Evolutionary conservation across 2,797 vertebrate genomes (phyloP).

Genomic region (Microhierax caerulescens): DNA sequence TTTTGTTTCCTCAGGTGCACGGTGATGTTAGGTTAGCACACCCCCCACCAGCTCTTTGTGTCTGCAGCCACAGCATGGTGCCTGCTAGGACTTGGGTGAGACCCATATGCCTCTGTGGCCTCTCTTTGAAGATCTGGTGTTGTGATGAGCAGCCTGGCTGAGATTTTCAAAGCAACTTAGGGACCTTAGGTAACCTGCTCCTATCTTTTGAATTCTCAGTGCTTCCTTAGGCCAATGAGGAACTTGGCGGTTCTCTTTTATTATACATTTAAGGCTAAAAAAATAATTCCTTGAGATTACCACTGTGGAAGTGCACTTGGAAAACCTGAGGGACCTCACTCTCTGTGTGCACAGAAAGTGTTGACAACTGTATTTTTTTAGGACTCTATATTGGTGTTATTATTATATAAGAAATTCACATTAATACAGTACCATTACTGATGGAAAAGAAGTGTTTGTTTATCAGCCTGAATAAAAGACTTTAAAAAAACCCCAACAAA

Average conservation of each 20-base stretch:
- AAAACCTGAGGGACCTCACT: not conserved
- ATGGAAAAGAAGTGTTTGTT: not conserved
- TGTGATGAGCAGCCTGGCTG: not conserved
- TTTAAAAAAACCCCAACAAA: rapidly evolving
- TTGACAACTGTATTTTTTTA: not conserved
- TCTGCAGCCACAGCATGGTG: not conserved
- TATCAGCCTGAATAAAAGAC: not conserved
- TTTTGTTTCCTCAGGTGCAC: not conserved
- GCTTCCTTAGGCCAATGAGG: not conserved
- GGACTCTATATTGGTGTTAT: not conserved
- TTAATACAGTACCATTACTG: not conserved
- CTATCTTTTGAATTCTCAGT: not conserved
- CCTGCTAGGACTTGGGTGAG: not conserved
- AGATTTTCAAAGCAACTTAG: not conserved
- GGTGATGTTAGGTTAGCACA: not conserved
- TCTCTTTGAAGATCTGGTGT: not conserved
- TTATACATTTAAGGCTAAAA: not conserved
- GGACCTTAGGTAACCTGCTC: not conserved
- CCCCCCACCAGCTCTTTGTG: not conserved
- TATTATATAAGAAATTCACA: not conserved
- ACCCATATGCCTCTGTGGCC: not conserved
- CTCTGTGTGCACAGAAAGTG: not conserved
- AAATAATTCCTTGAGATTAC: not conserved
- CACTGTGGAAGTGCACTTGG: not conserved
- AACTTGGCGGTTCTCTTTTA: not conserved